A percentile compares a stretch with the other conserved stretches of the same genome.
Evolutionary conservation across 2,888 invertebrate species (phyloP).

Genomic region (Xiphydria camelus): DNA sequence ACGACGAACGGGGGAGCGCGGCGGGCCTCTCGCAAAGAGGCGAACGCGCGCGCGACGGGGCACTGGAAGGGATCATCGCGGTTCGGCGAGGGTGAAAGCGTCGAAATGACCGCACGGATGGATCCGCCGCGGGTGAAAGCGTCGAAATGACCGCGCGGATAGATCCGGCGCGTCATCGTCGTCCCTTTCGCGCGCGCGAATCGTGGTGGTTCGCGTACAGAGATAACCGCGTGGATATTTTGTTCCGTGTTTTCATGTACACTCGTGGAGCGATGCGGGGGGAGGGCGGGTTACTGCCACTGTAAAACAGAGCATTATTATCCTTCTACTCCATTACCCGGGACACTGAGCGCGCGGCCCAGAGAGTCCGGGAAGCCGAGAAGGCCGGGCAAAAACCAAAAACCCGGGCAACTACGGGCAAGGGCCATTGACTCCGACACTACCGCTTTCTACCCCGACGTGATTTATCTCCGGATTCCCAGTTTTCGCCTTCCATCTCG

Average conservation of each 20-base stretch:
- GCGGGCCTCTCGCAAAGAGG: too few relatives aligned
- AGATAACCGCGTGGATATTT: constrained; percentile 41
- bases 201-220: too few relatives aligned
- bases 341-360: constrained; percentile 37
- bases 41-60: too few relatives aligned
- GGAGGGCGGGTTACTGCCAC: constrained; percentile 16
- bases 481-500: constrained; percentile 40
- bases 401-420: constrained; percentile 48
- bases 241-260: constrained; percentile 35
- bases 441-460: constrained; percentile 36
- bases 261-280: too few relatives aligned
- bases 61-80: too few relatives aligned
- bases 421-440: constrained; percentile 52
- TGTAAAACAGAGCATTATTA: constrained; percentile 53
- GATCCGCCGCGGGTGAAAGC: too few relatives aligned
- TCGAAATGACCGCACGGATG: too few relatives aligned
- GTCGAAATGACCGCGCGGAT: too few relatives aligned
- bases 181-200: too few relatives aligned
- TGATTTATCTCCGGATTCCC: constrained; percentile 44
- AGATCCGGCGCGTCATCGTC: too few relatives aligned
- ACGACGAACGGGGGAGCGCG: too few relatives aligned
- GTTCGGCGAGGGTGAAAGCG: too few relatives aligned
- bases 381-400: constrained; percentile 43
- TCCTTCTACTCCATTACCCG: constrained; percentile 53
- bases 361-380: constrained; percentile 20